Base-by-base conservation (phyloP, 1,140 invertebrate species). In the Zaprionus camerounensis region DNA sequence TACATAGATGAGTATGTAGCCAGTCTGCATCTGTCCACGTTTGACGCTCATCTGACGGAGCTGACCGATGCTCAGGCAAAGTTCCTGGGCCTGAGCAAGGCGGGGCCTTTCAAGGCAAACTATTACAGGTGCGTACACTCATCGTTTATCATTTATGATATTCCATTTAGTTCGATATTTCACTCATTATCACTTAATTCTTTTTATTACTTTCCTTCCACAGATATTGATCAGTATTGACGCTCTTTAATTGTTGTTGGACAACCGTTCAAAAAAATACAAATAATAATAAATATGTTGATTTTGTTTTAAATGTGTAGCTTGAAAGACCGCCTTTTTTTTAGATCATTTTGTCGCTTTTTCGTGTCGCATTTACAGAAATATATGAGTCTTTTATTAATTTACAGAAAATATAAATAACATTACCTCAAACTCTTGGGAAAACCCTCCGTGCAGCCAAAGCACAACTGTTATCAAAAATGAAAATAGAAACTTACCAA, bases 41-140 rank as follows among this genome's bases (percentile, higher is more conserved):
- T 99, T 93, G 98, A 99, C 94, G 98, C 98, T 36, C 98, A 99
- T 92, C 94, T 99, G 66, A 99, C 98, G 0, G 98, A 99, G 93
- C 94, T 99, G 34, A 96, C 96, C 2, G 98, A 99, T 92, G 98
- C 99, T 83, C 98, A 99, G 94, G 97, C 98, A 38, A 99, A 99
- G 93, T 99, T 99, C 91, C 96, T 99, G 94, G 98, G 98, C 62
- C 95, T 99, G 44, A 98, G 97, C 92, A 99, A 99, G 94, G 97
- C 98, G 59, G 98, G 98, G 44, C 98, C 98, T 71, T 99, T 99
- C 92, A 99, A 99, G 94, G 98, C 98, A 70, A 99, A 99, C 93
- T 99, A 99, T 93, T 99, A 99, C 93, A 96, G 98, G 96, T 99
- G 75, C 62, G 26, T 15, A 11, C 5, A 24, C 12, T 5, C 34